phyloP scores from a whole-genome alignment of 2,113 vertebrate genomes.

The Paralichthys olivaceus region DNA sequence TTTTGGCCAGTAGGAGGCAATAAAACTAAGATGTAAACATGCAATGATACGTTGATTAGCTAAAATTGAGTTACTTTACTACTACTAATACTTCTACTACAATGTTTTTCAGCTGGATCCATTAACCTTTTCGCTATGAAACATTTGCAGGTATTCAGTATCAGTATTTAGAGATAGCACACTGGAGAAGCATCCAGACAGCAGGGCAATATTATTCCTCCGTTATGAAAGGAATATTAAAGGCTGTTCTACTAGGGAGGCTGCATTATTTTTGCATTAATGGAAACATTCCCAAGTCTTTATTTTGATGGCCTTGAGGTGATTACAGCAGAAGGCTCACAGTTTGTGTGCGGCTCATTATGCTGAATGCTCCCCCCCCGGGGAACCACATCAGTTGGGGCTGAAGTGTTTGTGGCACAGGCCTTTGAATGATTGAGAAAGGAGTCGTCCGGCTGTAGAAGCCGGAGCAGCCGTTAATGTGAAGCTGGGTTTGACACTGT shows the following conservation, averaged over 20 bases:
- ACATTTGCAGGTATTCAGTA: slow-evolving; percentile 27
- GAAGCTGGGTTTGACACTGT: not conserved
- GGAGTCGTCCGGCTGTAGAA: too few relatives aligned
- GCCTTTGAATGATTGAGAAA: slow-evolving; percentile 22
- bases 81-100: too few relatives aligned
- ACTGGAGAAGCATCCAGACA: not conserved
- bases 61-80: too few relatives aligned
- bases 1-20: too few relatives aligned
- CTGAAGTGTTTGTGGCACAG: slow-evolving; percentile 6
- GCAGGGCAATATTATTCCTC: not conserved
- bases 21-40: too few relatives aligned
- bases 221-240: slow-evolving; percentile 25
- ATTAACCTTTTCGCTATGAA: not conserved
- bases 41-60: too few relatives aligned
- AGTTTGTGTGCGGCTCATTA: slow-evolving; percentile 3
- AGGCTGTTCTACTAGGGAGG: slow-evolving; percentile 4
- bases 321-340: slow-evolving; percentile 35
- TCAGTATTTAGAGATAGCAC: not conserved
- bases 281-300: slow-evolving; percentile 17
- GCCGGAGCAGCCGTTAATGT: too few relatives aligned
- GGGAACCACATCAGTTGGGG: slow-evolving; percentile 32
- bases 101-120: too few relatives aligned
- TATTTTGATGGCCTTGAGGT: slow-evolving; percentile 22
- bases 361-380: slow-evolving; percentile 28
- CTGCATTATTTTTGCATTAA: slow-evolving; percentile 38